Percentiles rank a stretch among this genome's conserved stretches.
Evolutionary conservation across 1,140 invertebrate species (phyloP).

Genomic region (Rhyacophila brunnea): DNA sequence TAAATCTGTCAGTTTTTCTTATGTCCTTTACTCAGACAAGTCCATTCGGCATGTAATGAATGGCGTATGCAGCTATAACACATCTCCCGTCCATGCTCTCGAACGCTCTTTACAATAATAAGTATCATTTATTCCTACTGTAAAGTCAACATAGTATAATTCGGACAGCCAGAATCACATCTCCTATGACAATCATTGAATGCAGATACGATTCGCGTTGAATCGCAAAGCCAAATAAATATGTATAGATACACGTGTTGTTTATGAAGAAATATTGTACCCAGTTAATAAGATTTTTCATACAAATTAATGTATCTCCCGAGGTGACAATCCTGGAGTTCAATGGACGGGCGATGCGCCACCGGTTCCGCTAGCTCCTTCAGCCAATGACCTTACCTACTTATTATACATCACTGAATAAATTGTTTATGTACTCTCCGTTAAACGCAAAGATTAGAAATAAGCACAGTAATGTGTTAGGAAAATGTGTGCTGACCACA

Average conservation of each 20-base stretch:
- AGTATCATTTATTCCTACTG: neutral
- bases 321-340: slow-evolving; percentile 4
- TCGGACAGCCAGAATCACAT: neutral
- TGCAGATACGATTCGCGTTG: neutral
- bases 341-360: slow-evolving; percentile 1
- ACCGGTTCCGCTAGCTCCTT: neutral
- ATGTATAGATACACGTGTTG: neutral
- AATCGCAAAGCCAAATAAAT: too few relatives aligned
- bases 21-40: neutral
- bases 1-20: slow-evolving; percentile 12
- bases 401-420: neutral
- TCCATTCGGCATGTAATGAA: neutral
- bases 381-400: neutral
- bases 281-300: neutral
- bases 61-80: neutral
- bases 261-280: too few relatives aligned
- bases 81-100: slow-evolving; percentile 12
- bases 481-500: slow-evolving; percentile 10
- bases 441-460: neutral
- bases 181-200: slow-evolving; percentile 1
- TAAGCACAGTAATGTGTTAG: too few relatives aligned
- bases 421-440: neutral
- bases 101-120: slow-evolving; percentile 4
- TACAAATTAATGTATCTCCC: neutral
- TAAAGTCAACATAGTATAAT: neutral